Evolutionary conservation across 2,888 invertebrate genomes (phyloP).

Genomic region (Xestia rhomboidea): DNA sequence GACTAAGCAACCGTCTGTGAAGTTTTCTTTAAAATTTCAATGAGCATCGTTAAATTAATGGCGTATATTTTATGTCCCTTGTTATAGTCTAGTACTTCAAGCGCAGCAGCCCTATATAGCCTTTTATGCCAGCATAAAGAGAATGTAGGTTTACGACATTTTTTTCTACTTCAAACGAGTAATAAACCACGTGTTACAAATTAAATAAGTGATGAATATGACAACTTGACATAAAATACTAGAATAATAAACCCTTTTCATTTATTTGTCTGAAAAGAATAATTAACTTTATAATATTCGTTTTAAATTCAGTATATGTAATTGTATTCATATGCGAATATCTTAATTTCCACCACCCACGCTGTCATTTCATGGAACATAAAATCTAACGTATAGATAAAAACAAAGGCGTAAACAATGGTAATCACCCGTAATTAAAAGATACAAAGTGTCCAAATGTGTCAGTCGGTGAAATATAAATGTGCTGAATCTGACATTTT

Average conservation of each 20-base stretch:
- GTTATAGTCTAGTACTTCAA: conserved; percentile 47
- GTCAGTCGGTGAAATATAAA: conserved; percentile 1
- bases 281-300: conserved; percentile 29
- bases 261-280: conserved; percentile 15
- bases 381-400: conserved; percentile 44
- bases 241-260: conserved; percentile 8
- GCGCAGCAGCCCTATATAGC: conserved; percentile 33
- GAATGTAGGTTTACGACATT: conserved; percentile 55
- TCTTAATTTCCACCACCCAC: conserved; percentile 32
- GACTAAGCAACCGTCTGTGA: not conserved
- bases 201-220: conserved; percentile 24
- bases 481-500: not conserved
- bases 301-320: conserved; percentile 41
- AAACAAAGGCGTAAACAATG: conserved; percentile 51
- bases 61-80: conserved; percentile 46
- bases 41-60: conserved; percentile 53
- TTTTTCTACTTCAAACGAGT: conserved; percentile 36
- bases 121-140: conserved; percentile 42
- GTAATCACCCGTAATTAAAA: conserved; percentile 40
- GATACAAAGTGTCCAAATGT: conserved; percentile 23
- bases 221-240: conserved; percentile 26
- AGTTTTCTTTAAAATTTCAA: conserved; percentile 34
- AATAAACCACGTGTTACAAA: conserved; percentile 1
- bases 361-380: conserved; percentile 45
- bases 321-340: conserved; percentile 26